Evolutionary conservation across 1,140 invertebrate genomes (phyloP).

Genomic region (Diachasmimorpha longicaudata): DNA sequence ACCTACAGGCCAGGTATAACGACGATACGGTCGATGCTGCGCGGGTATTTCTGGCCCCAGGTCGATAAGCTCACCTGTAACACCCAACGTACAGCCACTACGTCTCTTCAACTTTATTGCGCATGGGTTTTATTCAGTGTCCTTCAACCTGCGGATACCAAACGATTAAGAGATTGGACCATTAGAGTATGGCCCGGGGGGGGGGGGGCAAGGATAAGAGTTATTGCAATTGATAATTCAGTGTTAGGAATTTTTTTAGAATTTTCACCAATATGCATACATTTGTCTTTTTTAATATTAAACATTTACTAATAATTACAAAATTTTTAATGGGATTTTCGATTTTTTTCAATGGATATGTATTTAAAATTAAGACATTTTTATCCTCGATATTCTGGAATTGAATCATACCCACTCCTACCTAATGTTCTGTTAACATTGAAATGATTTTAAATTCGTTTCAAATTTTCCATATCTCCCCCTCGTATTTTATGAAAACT

Average conservation of each 20-base stretch:
- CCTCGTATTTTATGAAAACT: neutral
- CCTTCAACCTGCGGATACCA: constrained; percentile 31
- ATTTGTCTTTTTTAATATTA: too few species aligned
- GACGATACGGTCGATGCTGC: constrained; percentile 60
- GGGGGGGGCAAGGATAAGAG: constrained; percentile 20
- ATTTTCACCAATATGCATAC: too few species aligned
- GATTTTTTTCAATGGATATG: too few species aligned
- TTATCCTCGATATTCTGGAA: too few species aligned
- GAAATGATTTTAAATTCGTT: too few species aligned
- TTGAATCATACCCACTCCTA: too few species aligned
- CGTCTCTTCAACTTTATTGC: constrained; percentile 10
- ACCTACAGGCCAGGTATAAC: constrained; percentile 50
- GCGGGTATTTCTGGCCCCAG: constrained; percentile 61
- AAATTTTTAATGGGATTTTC: too few species aligned
- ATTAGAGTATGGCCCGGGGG: too few species aligned
- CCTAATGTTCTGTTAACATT: too few species aligned
- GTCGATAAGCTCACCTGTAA: constrained; percentile 61
- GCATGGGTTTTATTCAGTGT: constrained; percentile 27
- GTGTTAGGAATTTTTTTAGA: too few species aligned
- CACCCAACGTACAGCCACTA: constrained; percentile 32
- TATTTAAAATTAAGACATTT: neutral
- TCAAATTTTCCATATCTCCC: too few species aligned
- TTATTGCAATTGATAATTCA: neutral
- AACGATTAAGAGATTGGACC: neutral
- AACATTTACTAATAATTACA: too few species aligned